Conservation (phyloP, 2,888 invertebrate species). For the Sinopyrophorus schimmeli region DNA sequence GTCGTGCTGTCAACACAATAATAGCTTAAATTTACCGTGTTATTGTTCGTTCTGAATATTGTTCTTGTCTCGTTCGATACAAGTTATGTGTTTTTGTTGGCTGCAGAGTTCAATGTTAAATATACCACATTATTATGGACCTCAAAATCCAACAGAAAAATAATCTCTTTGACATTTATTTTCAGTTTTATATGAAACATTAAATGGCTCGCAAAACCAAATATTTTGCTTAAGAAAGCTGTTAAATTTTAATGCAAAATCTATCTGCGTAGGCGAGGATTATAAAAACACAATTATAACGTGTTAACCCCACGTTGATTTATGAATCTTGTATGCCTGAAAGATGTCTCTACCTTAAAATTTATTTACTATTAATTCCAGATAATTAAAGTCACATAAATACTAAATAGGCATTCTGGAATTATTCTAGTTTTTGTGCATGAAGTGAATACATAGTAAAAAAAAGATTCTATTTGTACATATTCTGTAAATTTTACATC, state of each 20-base stretch:
- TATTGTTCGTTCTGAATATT: constrained; percentile 36
- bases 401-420: no score
- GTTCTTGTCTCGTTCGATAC: constrained; percentile 35
- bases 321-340: constrained; percentile 7
- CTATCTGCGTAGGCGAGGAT: constrained; percentile 20
- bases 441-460: no score
- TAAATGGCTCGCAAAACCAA: constrained; percentile 23
- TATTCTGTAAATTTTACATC: no score
- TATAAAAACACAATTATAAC: constrained; percentile 23
- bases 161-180: constrained; percentile 33
- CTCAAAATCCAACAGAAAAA: constrained; percentile 31
- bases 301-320: constrained; percentile 14
- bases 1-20: constrained; percentile 31
- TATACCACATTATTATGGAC: constrained; percentile 31
- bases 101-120: constrained; percentile 32
- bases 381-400: no score
- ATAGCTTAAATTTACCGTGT: constrained; percentile 33
- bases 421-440: not conserved
- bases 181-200: constrained; percentile 28
- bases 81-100: constrained; percentile 38
- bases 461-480: no score
- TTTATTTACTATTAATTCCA: constrained; percentile 7
- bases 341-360: constrained; percentile 1
- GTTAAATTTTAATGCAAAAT: constrained; percentile 25
- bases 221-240: constrained; percentile 23